Conservation (phyloP, 2,888 invertebrate species). For the Rhagophthalmus giganteus region DNA sequence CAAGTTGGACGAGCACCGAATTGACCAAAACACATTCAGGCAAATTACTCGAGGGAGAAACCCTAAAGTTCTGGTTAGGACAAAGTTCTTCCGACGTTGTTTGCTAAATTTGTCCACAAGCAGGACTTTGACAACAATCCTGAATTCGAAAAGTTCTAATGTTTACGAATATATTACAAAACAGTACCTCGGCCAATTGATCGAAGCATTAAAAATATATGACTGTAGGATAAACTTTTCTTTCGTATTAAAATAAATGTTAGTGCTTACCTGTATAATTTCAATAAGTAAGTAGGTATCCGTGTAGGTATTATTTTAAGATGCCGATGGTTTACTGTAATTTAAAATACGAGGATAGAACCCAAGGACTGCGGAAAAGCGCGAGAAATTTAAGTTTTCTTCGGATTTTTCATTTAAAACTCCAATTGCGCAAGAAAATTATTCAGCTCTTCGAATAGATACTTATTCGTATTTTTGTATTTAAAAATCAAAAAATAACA, state of each 20-base stretch:
- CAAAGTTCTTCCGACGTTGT: background rate
- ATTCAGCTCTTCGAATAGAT: too few species aligned
- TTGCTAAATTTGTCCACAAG: background rate
- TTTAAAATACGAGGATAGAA: too few species aligned
- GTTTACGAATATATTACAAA: too few species aligned
- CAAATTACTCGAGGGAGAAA: background rate
- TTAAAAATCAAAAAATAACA: background rate
- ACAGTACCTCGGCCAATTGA: too few species aligned
- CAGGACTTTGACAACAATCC: background rate
- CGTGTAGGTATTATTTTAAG: too few species aligned
- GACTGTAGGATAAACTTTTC: background rate
- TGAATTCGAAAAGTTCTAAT: background rate
- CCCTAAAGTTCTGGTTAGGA: background rate
- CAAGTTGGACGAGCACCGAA: background rate
- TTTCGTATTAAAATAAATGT: background rate
- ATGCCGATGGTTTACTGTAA: too few species aligned
- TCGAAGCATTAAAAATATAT: background rate
- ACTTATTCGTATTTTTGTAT: too few species aligned
- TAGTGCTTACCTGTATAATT: slow-evolving; percentile 2
- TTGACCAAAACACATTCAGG: background rate
- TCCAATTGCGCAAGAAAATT: too few species aligned
- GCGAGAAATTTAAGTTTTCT: too few species aligned
- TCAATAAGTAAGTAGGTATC: too few species aligned
- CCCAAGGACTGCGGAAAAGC: too few species aligned
- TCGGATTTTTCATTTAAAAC: too few species aligned